Conservation (phyloP, 92 coral and sea anemone genomes). For the Porites cylindrica region DNA sequence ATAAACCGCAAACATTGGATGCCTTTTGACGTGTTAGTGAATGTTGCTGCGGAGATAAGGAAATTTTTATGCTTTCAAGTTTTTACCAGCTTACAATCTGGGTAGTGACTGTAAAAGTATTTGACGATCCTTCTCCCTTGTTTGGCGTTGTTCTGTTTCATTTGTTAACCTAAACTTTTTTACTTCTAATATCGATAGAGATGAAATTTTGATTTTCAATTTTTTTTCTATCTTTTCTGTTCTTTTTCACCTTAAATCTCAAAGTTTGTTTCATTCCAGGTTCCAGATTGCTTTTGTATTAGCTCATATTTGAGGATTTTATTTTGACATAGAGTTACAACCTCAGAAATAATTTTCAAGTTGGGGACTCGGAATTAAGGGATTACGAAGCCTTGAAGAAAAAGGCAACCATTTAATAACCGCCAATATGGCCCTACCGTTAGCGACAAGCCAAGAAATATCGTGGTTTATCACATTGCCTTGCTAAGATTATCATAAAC, state of each 20-base stretch:
- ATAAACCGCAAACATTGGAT: constrained; percentile 24
- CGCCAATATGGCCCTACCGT: constrained; percentile 41
- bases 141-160: background rate
- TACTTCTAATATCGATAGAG: too few species aligned
- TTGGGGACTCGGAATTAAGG: background rate
- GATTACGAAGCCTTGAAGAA: too few species aligned
- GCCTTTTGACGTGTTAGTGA: constrained; percentile 30
- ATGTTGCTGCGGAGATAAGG: background rate
- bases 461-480: constrained; percentile 28
- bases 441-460: constrained; percentile 41
- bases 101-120: background rate
- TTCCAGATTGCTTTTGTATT: too few species aligned
- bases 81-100: constrained; percentile 8
- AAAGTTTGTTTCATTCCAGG: too few species aligned
- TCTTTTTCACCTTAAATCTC: too few species aligned
- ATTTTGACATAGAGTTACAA: too few species aligned
- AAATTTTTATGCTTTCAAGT: background rate
- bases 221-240: too few species aligned
- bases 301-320: too few species aligned
- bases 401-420: constrained; percentile 6
- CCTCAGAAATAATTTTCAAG: background rate
- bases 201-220: too few species aligned
- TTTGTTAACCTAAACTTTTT: too few species aligned
- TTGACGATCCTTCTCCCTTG: background rate
- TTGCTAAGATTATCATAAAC: background rate